Evolutionary conservation across 2,888 invertebrate genomes (phyloP), one percentile per base, ranked within the genome.

Genomic region (Nemoura dubitans): DNA sequence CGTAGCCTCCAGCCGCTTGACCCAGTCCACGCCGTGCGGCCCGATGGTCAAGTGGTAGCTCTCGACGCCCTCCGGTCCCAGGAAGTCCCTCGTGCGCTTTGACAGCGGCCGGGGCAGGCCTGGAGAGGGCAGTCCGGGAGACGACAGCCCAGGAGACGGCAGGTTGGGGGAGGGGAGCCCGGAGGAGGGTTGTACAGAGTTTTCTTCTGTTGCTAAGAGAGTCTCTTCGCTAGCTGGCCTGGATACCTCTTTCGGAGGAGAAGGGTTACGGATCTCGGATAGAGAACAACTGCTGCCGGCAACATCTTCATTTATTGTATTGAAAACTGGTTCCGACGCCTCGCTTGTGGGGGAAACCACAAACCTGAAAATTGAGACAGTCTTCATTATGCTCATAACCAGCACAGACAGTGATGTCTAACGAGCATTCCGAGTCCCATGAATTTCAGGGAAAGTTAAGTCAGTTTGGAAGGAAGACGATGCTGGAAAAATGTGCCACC

Each of bases 11-110:
- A 92, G 89, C 87, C 95, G 91, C 88, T 94, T 93, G 87, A 94
- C 94, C 95, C 95, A 95, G 90, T 95, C 95, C 36, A 94, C 93
- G 43, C 94, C 94, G 87, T 93, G 93, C 1, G 94, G 94, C 14
- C 94, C 94, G 85, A 94, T 94, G 0, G 94, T 94, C 84, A 94
- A 90, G 89, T 94, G 94, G 90, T 94, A 93, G 87, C 92, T 91
- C 36, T 89, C 86, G 0, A 88, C 88, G 25, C 88, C 88, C 29
- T 89, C 88, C 14, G 89, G 86, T 1, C 88, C 88, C n/a, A 89
- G 87, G 89, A 89, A 89, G 83, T 89, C 89, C 25, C 88, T 83
- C 0, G 88, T 76, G 29, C 84, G 84, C 78, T 88, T 88, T 0
- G 87, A 36, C 2, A 43, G 36, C n/a, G 76, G 77, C 26, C 43